Percentiles rank a stretch among this genome's conserved stretches.
Evolutionary conservation across 2,797 vertebrate genomes (phyloP).

Genomic region (Falco naumanni): DNA sequence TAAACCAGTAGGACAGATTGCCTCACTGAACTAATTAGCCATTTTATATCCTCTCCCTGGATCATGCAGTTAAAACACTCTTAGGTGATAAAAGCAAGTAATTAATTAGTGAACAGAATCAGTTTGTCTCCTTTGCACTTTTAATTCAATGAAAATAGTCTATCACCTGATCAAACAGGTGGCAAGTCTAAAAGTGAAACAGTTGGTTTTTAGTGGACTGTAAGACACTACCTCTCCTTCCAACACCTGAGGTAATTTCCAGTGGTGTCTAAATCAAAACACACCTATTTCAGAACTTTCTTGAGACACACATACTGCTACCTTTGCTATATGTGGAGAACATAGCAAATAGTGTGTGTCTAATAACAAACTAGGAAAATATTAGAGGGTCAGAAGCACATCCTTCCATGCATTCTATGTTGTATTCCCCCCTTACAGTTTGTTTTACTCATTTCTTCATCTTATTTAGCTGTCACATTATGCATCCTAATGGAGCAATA

Average conservation of each 20-base stretch:
- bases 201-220: rapidly evolving
- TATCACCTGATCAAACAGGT: background rate
- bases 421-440: background rate
- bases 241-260: background rate
- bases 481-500: background rate
- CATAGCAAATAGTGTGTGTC: background rate
- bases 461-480: background rate
- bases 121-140: background rate
- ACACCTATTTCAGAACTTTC: background rate
- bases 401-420: background rate
- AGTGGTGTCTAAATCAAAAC: background rate
- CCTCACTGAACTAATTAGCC: background rate
- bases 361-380: background rate
- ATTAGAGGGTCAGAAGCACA: background rate
- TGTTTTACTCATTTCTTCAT: background rate
- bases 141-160: background rate
- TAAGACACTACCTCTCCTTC: background rate
- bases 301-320: background rate
- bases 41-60: background rate
- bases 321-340: background rate
- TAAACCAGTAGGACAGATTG: background rate
- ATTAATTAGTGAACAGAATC: background rate
- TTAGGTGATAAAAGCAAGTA: background rate
- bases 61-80: background rate
- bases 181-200: background rate